Evolutionary conservation across 2,888 invertebrate species (phyloP).

Genomic region (Odontocolon sp.): DNA sequence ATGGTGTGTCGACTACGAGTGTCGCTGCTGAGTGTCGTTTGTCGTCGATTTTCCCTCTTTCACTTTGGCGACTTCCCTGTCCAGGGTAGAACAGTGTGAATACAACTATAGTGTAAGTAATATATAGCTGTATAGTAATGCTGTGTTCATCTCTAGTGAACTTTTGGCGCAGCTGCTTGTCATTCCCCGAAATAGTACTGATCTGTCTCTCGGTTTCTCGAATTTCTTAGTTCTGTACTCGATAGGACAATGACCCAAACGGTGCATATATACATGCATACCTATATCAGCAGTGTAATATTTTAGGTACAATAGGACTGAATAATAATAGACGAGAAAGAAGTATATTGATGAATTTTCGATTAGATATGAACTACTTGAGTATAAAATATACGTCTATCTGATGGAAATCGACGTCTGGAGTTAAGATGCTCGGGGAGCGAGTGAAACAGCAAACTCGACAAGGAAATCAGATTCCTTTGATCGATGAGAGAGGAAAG

Average conservation of each 20-base stretch:
- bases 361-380: conserved; percentile 29
- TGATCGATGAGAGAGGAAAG: conserved; percentile 61
- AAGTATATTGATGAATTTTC: conserved; percentile 40
- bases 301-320: no score
- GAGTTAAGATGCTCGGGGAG: conserved; percentile 8
- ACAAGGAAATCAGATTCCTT: conserved; percentile 56
- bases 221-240: conserved; percentile 21
- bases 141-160: conserved; percentile 44
- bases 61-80: conserved; percentile 35
- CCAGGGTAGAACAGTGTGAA: no score
- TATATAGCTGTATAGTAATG: background rate
- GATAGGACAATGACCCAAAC: conserved; percentile 51
- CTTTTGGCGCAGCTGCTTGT: conserved; percentile 57
- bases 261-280: no score
- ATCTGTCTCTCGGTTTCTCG: conserved; percentile 29
- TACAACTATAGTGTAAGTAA: background rate
- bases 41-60: conserved; percentile 55
- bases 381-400: conserved; percentile 41
- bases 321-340: conserved; percentile 25
- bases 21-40: background rate
- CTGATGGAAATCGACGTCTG: conserved; percentile 40
- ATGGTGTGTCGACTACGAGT: conserved; percentile 34
- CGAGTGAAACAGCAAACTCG: background rate
- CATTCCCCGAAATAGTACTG: conserved; percentile 60
- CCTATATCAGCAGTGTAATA: no score